Evolutionary conservation across 2,888 invertebrate species (phyloP), one percentile per base, ranked within the genome.

Genomic region (Choreutis nemorana): DNA sequence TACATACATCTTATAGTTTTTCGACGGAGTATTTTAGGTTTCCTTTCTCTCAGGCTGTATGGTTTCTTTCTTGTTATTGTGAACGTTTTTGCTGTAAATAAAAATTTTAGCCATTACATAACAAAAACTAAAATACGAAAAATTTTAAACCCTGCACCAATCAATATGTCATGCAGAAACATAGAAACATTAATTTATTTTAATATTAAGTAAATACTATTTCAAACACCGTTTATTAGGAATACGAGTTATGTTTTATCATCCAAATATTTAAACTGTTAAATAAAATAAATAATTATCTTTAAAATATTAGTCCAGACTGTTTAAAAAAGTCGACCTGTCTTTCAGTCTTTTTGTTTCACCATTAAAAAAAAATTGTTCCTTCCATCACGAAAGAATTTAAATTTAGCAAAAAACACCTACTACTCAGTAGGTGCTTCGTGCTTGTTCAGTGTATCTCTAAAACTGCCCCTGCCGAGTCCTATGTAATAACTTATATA

Each of bases 31-130:
- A 67, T 75, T 57, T 77, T 79, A 26, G 79, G 80, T 46, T 80
- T 80, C 36, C 80, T 64, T 41, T 80, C 79, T 36, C 80, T 61
- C 39, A 80, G 48, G 33, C 68, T 64, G 42, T 80, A 80, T 12
- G 79, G 77, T 40, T 77, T 78, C 50, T 79, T 79, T 45, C 78
- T 56, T n/a, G n/a, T n/a, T 21, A 78, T 70, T 32, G 77, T 75
- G 41, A 79, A 80, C 30, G 78, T 71, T 62, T 77, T 79, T 12
- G 68, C 79, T 78, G 59, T 3, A 58, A 24, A 16, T 20, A 8
- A 3, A 12, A 1, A 10, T 15, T 14, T 15, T 4, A 12, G 25
- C 12, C 13, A 22, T n/a, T 4, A n/a, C 7, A n/a, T 4, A n/a
- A 11, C 14, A 22, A 28, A 31, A 35, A 28, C 15, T 4, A 4